Percentiles rank a stretch among this genome's conserved stretches.
Conservation (phyloP, 2,888 invertebrate genomes). For the Alcis repandata region DNA sequence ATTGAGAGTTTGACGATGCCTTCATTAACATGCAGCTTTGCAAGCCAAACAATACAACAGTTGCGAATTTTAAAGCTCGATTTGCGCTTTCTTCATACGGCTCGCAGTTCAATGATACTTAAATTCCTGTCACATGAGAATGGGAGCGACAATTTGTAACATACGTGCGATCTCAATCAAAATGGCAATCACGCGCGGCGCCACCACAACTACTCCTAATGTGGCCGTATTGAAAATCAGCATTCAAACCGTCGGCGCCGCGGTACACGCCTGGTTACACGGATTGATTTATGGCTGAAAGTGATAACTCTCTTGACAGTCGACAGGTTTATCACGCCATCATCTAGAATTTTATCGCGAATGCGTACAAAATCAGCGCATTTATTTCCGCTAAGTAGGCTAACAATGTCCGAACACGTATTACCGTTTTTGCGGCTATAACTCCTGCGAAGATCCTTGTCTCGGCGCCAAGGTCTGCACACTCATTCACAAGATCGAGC, state of each 20-base stretch:
- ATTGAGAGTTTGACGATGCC: conserved; percentile 73
- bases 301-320: conserved; percentile 58
- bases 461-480: conserved; percentile 74
- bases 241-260: conserved; percentile 65
- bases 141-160: conserved; percentile 81
- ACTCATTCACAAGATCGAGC: conserved; percentile 82
- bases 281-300: conserved; percentile 66
- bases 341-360: conserved; percentile 52
- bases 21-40: conserved; percentile 78
- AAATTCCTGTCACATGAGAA: conserved; percentile 75
- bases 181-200: conserved; percentile 80
- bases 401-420: conserved; percentile 52
- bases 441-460: conserved; percentile 74
- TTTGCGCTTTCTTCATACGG: conserved; percentile 21
- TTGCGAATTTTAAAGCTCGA: conserved; percentile 28
- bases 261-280: conserved; percentile 64
- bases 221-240: conserved; percentile 78
- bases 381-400: conserved; percentile 50
- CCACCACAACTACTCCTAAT: conserved; percentile 77
- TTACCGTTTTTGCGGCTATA: conserved; percentile 68
- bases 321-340: conserved; percentile 54
- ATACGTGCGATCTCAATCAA: conserved; percentile 78
- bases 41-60: conserved; percentile 55
- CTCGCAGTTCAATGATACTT: conserved; percentile 39
- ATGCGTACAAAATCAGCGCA: conserved; percentile 47